These are phyloP conservation scores for Dione juno DNA, from an alignment of 2,888 invertebrate genomes.

Conservation along the genomic window DNA sequence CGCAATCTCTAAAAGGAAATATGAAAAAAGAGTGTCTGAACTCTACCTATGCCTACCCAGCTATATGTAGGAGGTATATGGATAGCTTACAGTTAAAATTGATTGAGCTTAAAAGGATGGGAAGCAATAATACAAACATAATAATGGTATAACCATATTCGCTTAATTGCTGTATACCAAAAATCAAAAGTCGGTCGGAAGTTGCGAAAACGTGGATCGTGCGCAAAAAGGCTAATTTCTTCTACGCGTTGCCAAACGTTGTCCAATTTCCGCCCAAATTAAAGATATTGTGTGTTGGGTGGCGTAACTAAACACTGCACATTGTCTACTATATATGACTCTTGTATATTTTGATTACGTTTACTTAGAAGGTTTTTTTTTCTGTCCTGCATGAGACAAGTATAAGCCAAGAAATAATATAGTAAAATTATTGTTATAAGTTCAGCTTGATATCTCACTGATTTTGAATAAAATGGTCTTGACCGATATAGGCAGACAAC, in stretches of 20 bases:
- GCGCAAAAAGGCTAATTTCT: background rate
- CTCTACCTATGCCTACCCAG: background rate
- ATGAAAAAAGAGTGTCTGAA: background rate
- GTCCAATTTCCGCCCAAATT: background rate
- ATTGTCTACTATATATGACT: background rate
- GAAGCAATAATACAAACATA: constrained; percentile 5
- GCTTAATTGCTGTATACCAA: constrained; percentile 20
- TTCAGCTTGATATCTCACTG: too few relatives aligned
- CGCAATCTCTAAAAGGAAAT: background rate
- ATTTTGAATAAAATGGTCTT: too few relatives aligned
- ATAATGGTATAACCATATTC: background rate
- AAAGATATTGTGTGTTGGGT: background rate
- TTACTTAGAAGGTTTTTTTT: too few relatives aligned
- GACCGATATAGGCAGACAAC: too few relatives aligned
- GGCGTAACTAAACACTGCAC: background rate
- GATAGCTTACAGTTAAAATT: constrained; percentile 3
- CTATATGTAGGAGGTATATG: background rate
- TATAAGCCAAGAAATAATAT: too few relatives aligned
- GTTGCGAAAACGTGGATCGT: constrained; percentile 4
- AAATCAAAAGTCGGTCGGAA: constrained; percentile 17
- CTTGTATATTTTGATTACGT: too few relatives aligned
- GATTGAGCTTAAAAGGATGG: background rate
- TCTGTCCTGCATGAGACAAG: too few relatives aligned
- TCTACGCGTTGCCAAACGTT: background rate
- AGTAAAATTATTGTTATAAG: too few relatives aligned